phyloP scores from a whole-genome alignment of 2,888 invertebrate genomes.

The Dryocosmus kuriphilus region DNA sequence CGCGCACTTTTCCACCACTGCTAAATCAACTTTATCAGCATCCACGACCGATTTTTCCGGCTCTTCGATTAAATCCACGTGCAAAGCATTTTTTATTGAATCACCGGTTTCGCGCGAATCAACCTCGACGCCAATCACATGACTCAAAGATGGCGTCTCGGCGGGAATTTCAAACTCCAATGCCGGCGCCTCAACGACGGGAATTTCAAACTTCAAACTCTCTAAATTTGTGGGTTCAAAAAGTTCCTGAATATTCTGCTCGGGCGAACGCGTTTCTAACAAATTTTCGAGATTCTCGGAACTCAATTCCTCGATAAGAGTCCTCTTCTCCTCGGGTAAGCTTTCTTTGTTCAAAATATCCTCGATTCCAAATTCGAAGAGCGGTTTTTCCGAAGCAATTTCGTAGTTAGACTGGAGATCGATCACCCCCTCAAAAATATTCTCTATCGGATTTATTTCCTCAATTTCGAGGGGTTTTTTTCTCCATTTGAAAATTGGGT shows the following conservation, averaged over 20 bases:
- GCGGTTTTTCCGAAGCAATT: neutral
- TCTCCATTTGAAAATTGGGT: slow-evolving; percentile 36
- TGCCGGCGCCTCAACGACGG: neutral
- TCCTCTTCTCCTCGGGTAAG: neutral
- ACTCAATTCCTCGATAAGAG: neutral
- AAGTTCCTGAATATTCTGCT: slow-evolving; percentile 36
- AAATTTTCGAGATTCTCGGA: neutral
- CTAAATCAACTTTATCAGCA: neutral
- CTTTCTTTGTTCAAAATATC: neutral
- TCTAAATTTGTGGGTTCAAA: slow-evolving; percentile 38
- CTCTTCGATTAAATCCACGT: slow-evolving; percentile 43
- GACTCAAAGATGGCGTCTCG: no score
- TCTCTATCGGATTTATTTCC: slow-evolving; percentile 42
- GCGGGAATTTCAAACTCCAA: neutral
- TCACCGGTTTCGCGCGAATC: neutral
- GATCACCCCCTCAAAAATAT: slow-evolving; percentile 1
- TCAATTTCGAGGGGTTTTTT: slow-evolving; percentile 41
- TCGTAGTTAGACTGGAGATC: no score
- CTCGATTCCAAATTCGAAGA: slow-evolving; percentile 22
- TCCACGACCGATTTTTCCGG: slow-evolving; percentile 38
- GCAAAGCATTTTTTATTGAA: neutral
- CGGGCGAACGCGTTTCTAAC: no score
- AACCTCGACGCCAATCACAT: neutral
- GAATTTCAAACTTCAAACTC: neutral
- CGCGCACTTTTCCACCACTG: neutral